Base-by-base conservation (phyloP, 2,888 invertebrate species). In the Euclidia mi region DNA sequence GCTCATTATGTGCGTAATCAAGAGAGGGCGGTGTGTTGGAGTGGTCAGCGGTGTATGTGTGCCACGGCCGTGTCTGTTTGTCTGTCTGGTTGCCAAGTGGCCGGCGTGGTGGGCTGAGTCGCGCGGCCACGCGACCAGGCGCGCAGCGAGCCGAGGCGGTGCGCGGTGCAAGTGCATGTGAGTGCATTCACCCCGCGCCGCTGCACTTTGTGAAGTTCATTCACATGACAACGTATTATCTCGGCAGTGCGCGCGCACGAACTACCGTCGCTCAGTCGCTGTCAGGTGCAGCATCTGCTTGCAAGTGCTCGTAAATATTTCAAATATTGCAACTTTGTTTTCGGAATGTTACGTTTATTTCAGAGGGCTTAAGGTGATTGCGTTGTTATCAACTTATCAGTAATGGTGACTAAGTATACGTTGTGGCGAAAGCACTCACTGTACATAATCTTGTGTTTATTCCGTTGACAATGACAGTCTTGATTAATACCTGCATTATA, bases 41-140 rank as follows among this genome's bases (percentile, higher is more conserved):
- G 72, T 79, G 82, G 80, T 81, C 79, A 81, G 67, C 57, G 42
- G 40, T 50, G 64, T 72, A 82, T 79, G 69, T 81, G 73, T 79
- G 82, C 81, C 82, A 80, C 56, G 77, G 78, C 32, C 79, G 59
- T 75, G 80, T 77, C 69, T 82, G 81, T 81, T 78, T 72, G 85
- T 79, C 63, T 76, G 82, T 78, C 70, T 84, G 84, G 92, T 94
- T 94, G 94, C 90, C 93, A 94, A 92, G 92, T 92, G 92, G 90
- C 81, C 89, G 76, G 86, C 82, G 82, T 81, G 77, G 81, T 85
- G 86, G 85, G 88, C 83, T 84, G 77, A 74, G 74, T 48, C 68
- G 75, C 79, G 88, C 88, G 92, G 88, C 90, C 91, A 80, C 65
- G 57, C 46, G 80, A 94, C 92, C 85, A 93, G 95, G 94, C 84